Conservation (phyloP, 2,797 vertebrate genomes). For the Spheniscus humboldti region DNA sequence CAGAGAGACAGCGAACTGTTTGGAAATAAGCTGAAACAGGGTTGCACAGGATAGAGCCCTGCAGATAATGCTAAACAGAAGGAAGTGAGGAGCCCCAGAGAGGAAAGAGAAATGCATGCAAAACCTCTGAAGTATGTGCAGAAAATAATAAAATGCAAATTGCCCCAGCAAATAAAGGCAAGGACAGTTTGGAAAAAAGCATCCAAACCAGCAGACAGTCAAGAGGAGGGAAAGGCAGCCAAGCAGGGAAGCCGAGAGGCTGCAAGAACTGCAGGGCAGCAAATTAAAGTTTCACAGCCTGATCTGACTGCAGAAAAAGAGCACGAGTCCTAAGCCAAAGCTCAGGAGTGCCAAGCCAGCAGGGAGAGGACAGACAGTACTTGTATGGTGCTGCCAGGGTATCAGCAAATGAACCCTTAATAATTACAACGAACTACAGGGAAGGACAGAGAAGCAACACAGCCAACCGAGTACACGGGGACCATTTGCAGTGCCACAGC, state of each 20-base stretch:
- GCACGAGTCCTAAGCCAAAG: background rate
- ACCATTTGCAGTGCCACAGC: background rate
- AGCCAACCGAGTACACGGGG: rapidly evolving
- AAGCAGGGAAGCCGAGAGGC: background rate
- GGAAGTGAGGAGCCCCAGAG: background rate
- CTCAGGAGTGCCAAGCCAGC: background rate
- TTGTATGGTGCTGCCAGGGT: background rate
- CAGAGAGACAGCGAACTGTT: background rate
- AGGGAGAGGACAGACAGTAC: background rate
- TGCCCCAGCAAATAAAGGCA: background rate
- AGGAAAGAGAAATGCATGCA: background rate
- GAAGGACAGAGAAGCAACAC: background rate
- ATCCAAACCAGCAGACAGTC: background rate
- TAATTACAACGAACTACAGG: background rate
- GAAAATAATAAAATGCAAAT: conserved; percentile 2
- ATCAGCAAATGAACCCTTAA: background rate
- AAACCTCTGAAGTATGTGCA: background rate
- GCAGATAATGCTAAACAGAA: background rate
- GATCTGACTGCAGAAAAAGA: background rate
- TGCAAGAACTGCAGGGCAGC: background rate
- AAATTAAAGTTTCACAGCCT: background rate
- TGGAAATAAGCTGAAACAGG: background rate
- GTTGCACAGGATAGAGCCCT: background rate
- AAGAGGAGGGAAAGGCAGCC: background rate
- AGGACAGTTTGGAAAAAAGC: background rate